A percentile compares a stretch with the other conserved stretches of the same genome.
These are phyloP conservation scores for Drosophila algonquin DNA, from an alignment of 2,888 invertebrate species.

Conservation along the genomic window DNA sequence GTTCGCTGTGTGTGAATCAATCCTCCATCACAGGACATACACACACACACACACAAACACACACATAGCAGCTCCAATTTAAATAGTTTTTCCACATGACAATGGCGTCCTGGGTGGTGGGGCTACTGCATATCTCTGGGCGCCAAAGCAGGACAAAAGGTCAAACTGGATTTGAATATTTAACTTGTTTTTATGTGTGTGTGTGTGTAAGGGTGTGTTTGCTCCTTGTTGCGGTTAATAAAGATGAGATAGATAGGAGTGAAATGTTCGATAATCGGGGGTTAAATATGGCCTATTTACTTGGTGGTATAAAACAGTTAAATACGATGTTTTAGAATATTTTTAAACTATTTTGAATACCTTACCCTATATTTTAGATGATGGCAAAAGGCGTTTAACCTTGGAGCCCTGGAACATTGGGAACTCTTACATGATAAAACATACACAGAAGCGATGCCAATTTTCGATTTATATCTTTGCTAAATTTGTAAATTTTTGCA, in stretches of 20 bases:
- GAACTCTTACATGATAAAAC: too few relatives aligned
- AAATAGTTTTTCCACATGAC: constrained; percentile 49
- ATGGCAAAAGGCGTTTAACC: too few relatives aligned
- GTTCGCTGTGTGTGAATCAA: constrained; percentile 64
- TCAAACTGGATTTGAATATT: constrained; percentile 25
- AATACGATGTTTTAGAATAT: too few relatives aligned
- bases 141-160: constrained; percentile 1
- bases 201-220: not conserved
- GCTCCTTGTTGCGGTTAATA: constrained; percentile 4
- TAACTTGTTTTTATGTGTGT: constrained; percentile 3
- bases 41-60: constrained; percentile 7
- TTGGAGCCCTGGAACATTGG: too few relatives aligned
- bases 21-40: constrained; percentile 36
- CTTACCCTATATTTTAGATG: too few relatives aligned
- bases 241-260: constrained; percentile 2
- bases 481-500: too few relatives aligned
- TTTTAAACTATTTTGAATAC: too few relatives aligned
- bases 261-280: not conserved
- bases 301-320: not conserved
- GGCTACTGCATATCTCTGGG: constrained; percentile 35
- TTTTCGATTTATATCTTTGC: too few relatives aligned
- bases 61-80: constrained; percentile 15
- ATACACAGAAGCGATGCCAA: too few relatives aligned
- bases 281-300: not conserved
- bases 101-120: constrained; percentile 7